Conservation (phyloP, 53 echinoderm and acorn worm genomes). For the Echinometra lucunter region DNA sequence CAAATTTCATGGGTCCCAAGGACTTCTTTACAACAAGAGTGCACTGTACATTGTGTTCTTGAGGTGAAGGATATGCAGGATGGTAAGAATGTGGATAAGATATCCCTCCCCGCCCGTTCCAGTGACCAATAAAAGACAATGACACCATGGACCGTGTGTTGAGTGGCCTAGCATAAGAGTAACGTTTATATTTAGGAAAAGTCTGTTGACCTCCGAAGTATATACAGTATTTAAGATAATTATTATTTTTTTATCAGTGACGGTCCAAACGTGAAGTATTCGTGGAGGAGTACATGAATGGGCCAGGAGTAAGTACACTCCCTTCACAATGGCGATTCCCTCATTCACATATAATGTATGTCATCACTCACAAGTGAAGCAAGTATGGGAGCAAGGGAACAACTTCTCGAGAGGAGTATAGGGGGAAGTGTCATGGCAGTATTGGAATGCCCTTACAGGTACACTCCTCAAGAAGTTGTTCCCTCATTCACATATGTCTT, state of each 20-base stretch:
- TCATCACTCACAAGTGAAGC: constrained; percentile 38
- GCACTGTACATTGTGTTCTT: constrained; percentile 24
- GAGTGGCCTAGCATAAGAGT: constrained; percentile 36
- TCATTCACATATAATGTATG: constrained; percentile 48
- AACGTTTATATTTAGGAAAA: constrained; percentile 49
- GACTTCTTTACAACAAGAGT: constrained; percentile 32
- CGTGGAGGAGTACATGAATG: constrained; percentile 59
- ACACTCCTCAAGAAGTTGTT: no score
- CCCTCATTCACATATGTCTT: no score
- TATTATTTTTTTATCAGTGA: constrained; percentile 45
- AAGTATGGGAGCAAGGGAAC: constrained; percentile 61
- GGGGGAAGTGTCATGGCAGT: no score
- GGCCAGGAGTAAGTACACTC: constrained; percentile 65
- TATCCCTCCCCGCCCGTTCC: constrained; percentile 36
- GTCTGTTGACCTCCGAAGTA: constrained; percentile 59
- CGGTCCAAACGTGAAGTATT: constrained; percentile 66
- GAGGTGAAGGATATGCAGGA: constrained; percentile 41
- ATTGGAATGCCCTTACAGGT: no score
- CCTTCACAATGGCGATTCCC: constrained; percentile 61
- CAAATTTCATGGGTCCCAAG: no score
- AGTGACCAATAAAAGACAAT: constrained; percentile 31
- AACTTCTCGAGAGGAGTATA: no score
- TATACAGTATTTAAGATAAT: constrained; percentile 59
- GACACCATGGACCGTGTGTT: constrained; percentile 40
- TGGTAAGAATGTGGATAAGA: constrained; percentile 42